Evolutionary conservation across 1,140 invertebrate genomes (phyloP), one percentile per base, ranked within the genome.

Genomic region (Cherax quadricarinatus): DNA sequence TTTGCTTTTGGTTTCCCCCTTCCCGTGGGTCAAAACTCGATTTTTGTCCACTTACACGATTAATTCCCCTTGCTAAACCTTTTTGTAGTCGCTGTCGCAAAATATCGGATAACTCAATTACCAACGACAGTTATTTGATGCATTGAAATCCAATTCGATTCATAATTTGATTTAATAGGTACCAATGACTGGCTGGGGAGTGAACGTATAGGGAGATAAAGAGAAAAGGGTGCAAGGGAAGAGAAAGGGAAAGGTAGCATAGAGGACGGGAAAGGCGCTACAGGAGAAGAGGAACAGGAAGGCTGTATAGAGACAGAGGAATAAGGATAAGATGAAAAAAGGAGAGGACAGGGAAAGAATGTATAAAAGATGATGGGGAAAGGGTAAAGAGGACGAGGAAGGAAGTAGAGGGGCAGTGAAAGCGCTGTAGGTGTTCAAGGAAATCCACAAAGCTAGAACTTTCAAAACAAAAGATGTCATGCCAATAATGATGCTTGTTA

Each of bases 131-230:
- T 90, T 85, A 85, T 85, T 90, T 84, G 89, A 90, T 85, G 89
- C 66, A 85, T 84, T 90, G 89, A 79, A 90, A 85, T 84, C 82
- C 89, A 79, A 85, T 85, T 85, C 89, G 79, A 85, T 90, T 90
- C 81, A 53, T 90, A 90, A 90, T 85, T 79, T 90, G 82, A 90
- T 90, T 90, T 90, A 90, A 90, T 90, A 78, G 81, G 70, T 60
- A 78, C 81, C 89, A 85, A 90, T 90, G 80, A 78, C 79, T 89
- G 41, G 88, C 30, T 66, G 49, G 62, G 14, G 41, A 51, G 70
- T n/a, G 49, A 14, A 48, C 10, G 18, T 6, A 60, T 16, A n/a
- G 53, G 30, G 18, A 21, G 41, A 21, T 18, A 48, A 16, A 62
- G 41, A 30, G 53, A 49, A 30, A 62, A 73, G 81, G 14, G 80